phyloP scores from a whole-genome alignment of 1,140 invertebrate species.

The Scaptodrosophila lebanonensis region DNA sequence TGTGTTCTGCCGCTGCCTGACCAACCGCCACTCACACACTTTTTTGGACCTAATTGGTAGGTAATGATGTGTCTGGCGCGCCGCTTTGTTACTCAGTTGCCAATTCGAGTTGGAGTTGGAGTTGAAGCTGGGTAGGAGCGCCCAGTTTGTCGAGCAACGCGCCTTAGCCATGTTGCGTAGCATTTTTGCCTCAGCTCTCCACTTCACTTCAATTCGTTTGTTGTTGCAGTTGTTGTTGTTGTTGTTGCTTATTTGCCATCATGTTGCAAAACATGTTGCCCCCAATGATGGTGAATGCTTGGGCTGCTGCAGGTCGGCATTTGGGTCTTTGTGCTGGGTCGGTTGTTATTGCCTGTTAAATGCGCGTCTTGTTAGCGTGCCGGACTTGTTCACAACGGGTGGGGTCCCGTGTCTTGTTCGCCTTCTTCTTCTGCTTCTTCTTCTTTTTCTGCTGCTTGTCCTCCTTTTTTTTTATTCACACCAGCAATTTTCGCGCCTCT shows the following conservation, averaged over 20 bases:
- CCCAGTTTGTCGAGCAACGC: constrained; percentile 9
- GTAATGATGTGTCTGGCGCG: constrained; percentile 74
- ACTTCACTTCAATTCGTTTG: too few species aligned
- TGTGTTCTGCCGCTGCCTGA: not conserved
- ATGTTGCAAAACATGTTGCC: constrained; percentile 30
- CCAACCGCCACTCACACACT: constrained; percentile 31
- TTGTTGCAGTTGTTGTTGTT: constrained; percentile 1
- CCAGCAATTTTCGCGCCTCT: constrained; percentile 65
- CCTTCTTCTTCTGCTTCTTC: not conserved
- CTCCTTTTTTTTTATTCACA: constrained; percentile 38
- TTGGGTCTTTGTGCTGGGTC: constrained; percentile 45
- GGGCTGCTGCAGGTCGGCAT: constrained; percentile 48
- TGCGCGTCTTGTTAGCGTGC: constrained; percentile 67
- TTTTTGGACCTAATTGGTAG: constrained; percentile 71
- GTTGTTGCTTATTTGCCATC: constrained; percentile 8
- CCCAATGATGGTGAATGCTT: not conserved
- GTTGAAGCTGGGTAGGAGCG: not conserved
- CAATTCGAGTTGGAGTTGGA: too few species aligned
- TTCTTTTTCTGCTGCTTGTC: not conserved
- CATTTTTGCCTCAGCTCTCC: too few species aligned
- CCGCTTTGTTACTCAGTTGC: constrained; percentile 67
- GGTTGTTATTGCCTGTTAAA: constrained; percentile 50
- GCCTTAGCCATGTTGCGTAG: constrained; percentile 40
- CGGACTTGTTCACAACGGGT: constrained; percentile 46
- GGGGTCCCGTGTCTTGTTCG: constrained; percentile 11